Evolutionary conservation across 30 jellyfish, hydroid and myxozoan genomes (phyloP).

Genomic region (Sanderia malayensis): DNA sequence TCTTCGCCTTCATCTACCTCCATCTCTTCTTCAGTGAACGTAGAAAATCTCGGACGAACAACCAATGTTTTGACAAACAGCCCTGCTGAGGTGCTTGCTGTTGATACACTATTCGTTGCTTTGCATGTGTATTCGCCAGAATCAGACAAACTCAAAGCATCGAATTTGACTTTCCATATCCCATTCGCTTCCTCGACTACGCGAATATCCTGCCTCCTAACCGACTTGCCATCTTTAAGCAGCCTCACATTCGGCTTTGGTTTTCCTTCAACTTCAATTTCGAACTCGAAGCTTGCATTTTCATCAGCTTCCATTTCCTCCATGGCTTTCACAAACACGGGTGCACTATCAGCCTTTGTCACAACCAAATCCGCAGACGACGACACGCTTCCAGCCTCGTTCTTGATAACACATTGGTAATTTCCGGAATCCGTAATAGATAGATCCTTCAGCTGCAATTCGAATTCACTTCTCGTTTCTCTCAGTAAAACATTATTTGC

Average conservation of each 20-base stretch:
- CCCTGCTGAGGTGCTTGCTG: conserved; percentile 37
- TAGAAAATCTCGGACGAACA: conserved; percentile 78
- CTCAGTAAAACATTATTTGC: conserved; percentile 18
- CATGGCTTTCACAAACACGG: conserved; percentile 52
- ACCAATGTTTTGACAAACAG: conserved; percentile 38
- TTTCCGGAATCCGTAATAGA: conserved; percentile 56
- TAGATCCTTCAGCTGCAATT: conserved; percentile 20
- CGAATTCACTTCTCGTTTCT: conserved; percentile 42
- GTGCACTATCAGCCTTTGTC: conserved; percentile 36
- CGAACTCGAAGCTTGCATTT: conserved; percentile 40
- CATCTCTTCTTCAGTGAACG: conserved; percentile 57
- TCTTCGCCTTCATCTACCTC: conserved; percentile 72
- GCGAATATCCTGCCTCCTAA: conserved; percentile 29
- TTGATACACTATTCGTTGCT: conserved; percentile 68
- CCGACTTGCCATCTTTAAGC: conserved; percentile 68
- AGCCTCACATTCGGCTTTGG: conserved; percentile 79
- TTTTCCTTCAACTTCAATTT: conserved; percentile 60
- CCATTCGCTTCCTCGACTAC: conserved; percentile 40
- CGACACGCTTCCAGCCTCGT: conserved; percentile 71
- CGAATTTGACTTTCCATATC: conserved; percentile 33
- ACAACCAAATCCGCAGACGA: conserved; percentile 60
- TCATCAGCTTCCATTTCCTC: conserved; percentile 54
- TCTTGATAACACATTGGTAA: conserved; percentile 58
- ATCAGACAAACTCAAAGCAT: conserved; percentile 42
- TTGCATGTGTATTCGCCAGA: conserved; percentile 61